Evolutionary conservation across 2,888 invertebrate species (phyloP).

Genomic region (Sminthurinus aureus): DNA sequence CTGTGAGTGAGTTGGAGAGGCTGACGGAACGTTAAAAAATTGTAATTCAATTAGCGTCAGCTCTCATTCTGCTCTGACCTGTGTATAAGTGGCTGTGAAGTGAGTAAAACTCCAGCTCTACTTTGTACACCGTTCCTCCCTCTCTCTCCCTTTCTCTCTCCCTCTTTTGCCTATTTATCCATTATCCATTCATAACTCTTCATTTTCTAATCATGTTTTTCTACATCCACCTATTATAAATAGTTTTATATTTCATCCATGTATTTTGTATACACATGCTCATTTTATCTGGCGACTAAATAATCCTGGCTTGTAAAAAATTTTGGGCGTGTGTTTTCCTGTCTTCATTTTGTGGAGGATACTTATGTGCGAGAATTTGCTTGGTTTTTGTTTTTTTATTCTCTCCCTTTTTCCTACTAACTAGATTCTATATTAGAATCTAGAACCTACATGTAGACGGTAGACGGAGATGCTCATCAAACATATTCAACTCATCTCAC

Average conservation of each 20-base stretch:
- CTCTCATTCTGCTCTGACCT: slow-evolving; percentile 44
- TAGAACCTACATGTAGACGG: no score
- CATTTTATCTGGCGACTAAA: no score
- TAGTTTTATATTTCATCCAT: background rate
- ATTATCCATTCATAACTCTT: slow-evolving; percentile 45
- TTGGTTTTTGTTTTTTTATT: no score
- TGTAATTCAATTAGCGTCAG: slow-evolving; percentile 52
- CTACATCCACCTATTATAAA: background rate
- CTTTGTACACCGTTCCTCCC: background rate
- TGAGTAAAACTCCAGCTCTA: slow-evolving; percentile 13
- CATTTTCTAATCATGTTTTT: slow-evolving; percentile 42
- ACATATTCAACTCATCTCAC: no score
- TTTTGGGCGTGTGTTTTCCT: background rate
- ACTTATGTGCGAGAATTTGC: no score
- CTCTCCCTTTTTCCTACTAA: no score
- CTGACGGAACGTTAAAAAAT: slow-evolving; percentile 39
- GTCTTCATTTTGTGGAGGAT: background rate
- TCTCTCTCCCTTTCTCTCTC: no score
- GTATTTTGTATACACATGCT: no score
- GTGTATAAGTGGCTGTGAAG: slow-evolving; percentile 45
- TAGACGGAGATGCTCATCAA: no score
- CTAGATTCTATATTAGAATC: no score
- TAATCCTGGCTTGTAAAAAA: background rate
- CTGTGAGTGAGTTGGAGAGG: slow-evolving; percentile 14
- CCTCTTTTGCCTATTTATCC: slow-evolving; percentile 36